Evolutionary conservation across 2,888 invertebrate species (phyloP).

Genomic region (Eupithecia subumbrata): DNA sequence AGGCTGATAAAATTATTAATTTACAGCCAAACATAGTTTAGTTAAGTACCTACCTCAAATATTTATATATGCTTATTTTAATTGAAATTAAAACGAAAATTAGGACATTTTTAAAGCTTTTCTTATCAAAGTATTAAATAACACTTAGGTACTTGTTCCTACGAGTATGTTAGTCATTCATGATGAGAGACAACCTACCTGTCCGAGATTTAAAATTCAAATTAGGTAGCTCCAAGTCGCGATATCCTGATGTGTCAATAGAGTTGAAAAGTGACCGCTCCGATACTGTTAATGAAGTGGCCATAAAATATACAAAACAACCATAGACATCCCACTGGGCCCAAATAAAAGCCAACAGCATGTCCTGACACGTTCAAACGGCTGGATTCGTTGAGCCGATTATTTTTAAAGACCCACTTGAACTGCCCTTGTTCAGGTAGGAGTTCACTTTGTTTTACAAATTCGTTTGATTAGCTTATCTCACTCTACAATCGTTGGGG

Average conservation of each 20-base stretch:
- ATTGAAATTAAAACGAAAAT: background rate
- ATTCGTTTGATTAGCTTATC: conserved; percentile 67
- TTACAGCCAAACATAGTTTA: background rate
- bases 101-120: background rate
- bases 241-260: conserved; percentile 68
- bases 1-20: background rate
- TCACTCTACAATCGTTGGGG: conserved; percentile 49
- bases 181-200: background rate
- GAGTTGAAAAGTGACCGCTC: conserved; percentile 60
- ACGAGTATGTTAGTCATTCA: conserved; percentile 3
- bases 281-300: conserved; percentile 73
- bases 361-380: conserved; percentile 79
- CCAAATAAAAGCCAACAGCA: conserved; percentile 72
- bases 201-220: conserved; percentile 10
- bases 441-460: conserved; percentile 69
- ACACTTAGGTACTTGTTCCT: conserved; percentile 1
- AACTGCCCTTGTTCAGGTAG: conserved; percentile 60
- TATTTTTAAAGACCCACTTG: conserved; percentile 60
- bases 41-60: too few relatives aligned
- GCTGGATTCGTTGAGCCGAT: conserved; percentile 76
- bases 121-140: background rate
- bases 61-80: too few relatives aligned
- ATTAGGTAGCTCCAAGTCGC: conserved; percentile 13
- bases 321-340: conserved; percentile 72
- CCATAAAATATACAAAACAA: conserved; percentile 78